Evolutionary conservation across 2,797 vertebrate genomes (phyloP).

Genomic region (Paedocypris micromegethes): DNA sequence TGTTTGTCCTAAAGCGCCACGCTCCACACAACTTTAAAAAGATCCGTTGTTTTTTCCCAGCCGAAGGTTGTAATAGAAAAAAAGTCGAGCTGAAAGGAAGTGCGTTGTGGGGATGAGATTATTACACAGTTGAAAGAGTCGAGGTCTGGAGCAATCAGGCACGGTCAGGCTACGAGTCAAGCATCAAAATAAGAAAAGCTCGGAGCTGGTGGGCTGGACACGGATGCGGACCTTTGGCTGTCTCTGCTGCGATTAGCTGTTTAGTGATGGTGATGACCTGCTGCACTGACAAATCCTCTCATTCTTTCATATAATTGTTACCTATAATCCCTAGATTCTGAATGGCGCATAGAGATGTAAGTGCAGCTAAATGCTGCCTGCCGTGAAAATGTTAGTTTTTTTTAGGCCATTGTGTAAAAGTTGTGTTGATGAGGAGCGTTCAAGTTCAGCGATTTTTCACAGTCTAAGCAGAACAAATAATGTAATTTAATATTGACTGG

Average conservation of each 20-base stretch:
- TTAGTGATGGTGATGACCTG: conserved; percentile 38
- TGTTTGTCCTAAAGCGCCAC: too few relatives aligned
- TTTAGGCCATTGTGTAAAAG: conserved; percentile 5
- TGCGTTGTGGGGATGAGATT: conserved; percentile 22
- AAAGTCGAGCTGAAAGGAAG: conserved; percentile 6
- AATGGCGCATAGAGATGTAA: conserved; percentile 32
- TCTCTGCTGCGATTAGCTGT: conserved; percentile 34
- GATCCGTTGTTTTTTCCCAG: conserved; percentile 11
- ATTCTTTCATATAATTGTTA: conserved; percentile 48
- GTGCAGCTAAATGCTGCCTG: conserved; percentile 35
- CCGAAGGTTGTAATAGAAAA: conserved; percentile 24
- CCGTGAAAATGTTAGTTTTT: conserved; percentile 3
- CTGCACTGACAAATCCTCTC: conserved; percentile 31
- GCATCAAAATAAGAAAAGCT: conserved; percentile 16
- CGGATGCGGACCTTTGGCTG: conserved; percentile 13
- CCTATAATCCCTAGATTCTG: conserved; percentile 45
- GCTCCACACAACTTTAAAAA: neutral
- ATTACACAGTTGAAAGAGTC: conserved; percentile 36
- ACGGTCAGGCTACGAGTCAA: conserved; percentile 15
- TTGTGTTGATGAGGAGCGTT: neutral
- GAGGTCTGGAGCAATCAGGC: conserved; percentile 30
- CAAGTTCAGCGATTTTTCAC: too few relatives aligned
- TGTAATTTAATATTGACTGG: too few relatives aligned
- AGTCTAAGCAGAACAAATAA: too few relatives aligned
- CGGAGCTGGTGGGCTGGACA: conserved; percentile 10